phyloP scores from a whole-genome alignment of 2,888 invertebrate species.

The Nephrotoma guestfalica region DNA sequence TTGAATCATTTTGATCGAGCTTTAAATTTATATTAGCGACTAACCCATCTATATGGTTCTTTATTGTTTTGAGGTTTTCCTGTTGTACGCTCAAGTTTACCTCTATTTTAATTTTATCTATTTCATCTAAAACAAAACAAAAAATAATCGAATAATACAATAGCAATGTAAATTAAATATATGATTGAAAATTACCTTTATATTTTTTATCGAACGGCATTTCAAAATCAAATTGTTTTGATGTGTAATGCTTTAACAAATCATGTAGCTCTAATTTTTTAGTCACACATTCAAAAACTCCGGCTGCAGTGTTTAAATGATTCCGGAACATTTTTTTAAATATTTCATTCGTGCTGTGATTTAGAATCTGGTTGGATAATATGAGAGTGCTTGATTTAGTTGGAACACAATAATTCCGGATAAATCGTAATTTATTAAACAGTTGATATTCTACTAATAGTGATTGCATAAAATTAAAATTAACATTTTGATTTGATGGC shows the following conservation, averaged over 20 bases:
- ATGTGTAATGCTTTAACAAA: background rate
- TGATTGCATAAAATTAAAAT: background rate
- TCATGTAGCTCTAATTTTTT: background rate
- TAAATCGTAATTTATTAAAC: background rate
- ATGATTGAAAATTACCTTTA: background rate
- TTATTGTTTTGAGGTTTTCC: background rate
- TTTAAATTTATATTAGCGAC: background rate
- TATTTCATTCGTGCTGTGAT: background rate
- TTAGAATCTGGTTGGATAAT: background rate
- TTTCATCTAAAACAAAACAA: background rate
- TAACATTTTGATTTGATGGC: background rate
- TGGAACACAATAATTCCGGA: background rate
- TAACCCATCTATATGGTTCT: background rate
- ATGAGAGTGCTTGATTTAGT: background rate
- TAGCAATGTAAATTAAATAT: background rate
- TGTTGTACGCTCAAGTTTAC: background rate
- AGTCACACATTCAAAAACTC: background rate
- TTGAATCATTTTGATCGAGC: background rate
- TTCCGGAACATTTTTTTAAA: background rate
- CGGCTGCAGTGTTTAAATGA: background rate
- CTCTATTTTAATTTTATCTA: background rate
- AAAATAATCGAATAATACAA: background rate
- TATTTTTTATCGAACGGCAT: background rate
- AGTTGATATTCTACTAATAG: background rate
- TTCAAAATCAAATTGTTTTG: background rate